Base-by-base conservation (phyloP, 2,797 vertebrate species). In the Cyprinella venusta region DNA sequence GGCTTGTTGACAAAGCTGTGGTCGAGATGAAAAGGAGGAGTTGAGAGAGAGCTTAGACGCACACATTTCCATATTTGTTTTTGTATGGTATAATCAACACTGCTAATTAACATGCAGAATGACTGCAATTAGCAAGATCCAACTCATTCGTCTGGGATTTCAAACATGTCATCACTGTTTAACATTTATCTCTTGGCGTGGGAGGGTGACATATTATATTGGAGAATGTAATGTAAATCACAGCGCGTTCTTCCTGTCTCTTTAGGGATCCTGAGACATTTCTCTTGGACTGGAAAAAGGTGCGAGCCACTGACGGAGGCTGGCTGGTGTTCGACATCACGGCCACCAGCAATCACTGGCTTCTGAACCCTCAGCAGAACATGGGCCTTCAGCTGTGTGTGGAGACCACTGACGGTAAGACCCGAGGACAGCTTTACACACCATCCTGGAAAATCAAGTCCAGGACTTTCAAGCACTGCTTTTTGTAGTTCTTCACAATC, bases 281-380 rank as follows among this genome's bases (percentile, higher is more conserved):
- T 92, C 90, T 99, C 90, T 91, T 99, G 45, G 97, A 98, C 88
- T 96, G 95, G 75, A 97, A 96, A 92, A 97, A 93, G 86, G 93
- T 96, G 81, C 95, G 95, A 84, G 97, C 97, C 19, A 95, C 95
- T 18, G 96, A 98, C 50, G 97, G 98, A 79, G 98, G 98, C 65
- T 99, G 98, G 98, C 93, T 99, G 84, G 97, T 98, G 83, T 99
- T 99, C 87, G 98, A 99, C 92, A 97, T 99, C 90, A 99, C 98
- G 15, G 97, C 94, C 87, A 99, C 98, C 87, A 99, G 98, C 92
- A 99, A 99, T 90, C 97, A 99, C 82, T 99, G 98, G 98, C 95
- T 99, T 87, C 96, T 99, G 90, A 98, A 99, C 90, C 98, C 98
- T 5, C 97, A 96, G 92, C 98, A 97, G 93, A 99, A 99, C 92